These are phyloP conservation scores for Rhizoglyphus robini DNA, from an alignment of 1,140 invertebrate genomes.

Conservation along the genomic window DNA sequence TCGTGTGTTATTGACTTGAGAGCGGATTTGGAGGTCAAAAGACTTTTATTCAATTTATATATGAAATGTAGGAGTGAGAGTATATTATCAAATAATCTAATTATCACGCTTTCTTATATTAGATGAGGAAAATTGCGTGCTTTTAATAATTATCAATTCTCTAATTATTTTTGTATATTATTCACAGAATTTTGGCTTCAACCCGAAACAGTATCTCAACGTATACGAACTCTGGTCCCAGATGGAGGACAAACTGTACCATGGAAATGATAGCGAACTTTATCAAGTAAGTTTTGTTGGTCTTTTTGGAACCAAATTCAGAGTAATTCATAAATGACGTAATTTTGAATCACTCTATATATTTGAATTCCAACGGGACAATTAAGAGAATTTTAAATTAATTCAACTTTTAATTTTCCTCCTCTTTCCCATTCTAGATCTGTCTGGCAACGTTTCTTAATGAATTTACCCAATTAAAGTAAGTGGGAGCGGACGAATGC, in stretches of 20 bases:
- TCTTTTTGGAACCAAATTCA: background rate
- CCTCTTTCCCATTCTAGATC: conserved; percentile 28
- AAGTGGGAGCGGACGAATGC: no score
- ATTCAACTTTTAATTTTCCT: background rate
- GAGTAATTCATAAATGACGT: no score
- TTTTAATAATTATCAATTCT: background rate
- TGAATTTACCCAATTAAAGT: conserved; percentile 35
- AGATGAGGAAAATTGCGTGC: no score
- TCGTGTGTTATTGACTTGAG: no score
- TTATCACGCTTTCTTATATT: no score
- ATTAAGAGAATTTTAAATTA: no score
- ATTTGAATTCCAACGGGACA: no score
- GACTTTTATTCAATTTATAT: no score
- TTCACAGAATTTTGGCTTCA: conserved; percentile 50
- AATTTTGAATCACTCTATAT: no score
- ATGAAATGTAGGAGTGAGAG: no score
- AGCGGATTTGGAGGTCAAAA: no score
- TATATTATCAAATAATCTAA: no score
- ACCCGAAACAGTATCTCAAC: conserved; percentile 43
- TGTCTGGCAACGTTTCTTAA: conserved; percentile 34
- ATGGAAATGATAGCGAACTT: conserved; percentile 33
- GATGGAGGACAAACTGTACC: conserved; percentile 56
- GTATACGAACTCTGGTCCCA: conserved; percentile 52
- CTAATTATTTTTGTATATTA: background rate
- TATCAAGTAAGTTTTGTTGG: background rate